Evolutionary conservation across 1,140 invertebrate genomes (phyloP), one percentile per base, ranked within the genome.

Genomic region (Heliothis virescens): DNA sequence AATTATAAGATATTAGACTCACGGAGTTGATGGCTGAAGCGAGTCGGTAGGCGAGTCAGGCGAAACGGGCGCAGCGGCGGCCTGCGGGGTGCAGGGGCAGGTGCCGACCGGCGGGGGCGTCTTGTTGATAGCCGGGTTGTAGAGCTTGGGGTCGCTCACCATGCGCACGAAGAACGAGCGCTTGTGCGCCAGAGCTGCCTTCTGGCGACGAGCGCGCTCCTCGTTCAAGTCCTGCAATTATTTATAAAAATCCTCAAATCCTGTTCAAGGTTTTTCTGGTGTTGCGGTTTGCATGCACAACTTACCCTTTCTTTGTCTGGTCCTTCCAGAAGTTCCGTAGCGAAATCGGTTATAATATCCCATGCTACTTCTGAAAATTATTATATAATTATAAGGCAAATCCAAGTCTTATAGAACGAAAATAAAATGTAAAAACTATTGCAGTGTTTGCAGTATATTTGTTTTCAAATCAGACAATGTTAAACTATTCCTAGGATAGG

Each of bases 131-230:
- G 97, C 97, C 16, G 98, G 98, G 94, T 99, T 98, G 95, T 99
- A 99, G 79, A 99, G 98, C 90, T 99, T 99, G 0, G 99, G 99
- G 95, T 99, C 99, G 82, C 97, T 98, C 47, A 98, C 98, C 99
- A 99, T 99, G 16, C 98, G 97, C 65, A 99, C 98, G 94, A 99
- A 99, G 95, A 99, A 98, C 29, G 98, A 99, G 41, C 99, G 95
- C 92, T 98, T 98, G 94, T 98, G 97, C 9, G 97, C 97, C 83
- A 99, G 92, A 15, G 97, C 97, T 57, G 97, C 96, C 79, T 93
- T 91, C 78, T 91, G 81, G 55, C 90, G 92, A 15, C 90, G 90
- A 21, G 92, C 85, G 12, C 91, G 88, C 71, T 92, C 93, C 72
- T 89, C 92, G 86, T 94, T 95, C 76, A 95, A 84, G 75, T 94